Percentiles rank a stretch among this genome's conserved stretches.
Conservation (phyloP, 2,113 vertebrate genomes). For the Asarcornis scutulata region DNA sequence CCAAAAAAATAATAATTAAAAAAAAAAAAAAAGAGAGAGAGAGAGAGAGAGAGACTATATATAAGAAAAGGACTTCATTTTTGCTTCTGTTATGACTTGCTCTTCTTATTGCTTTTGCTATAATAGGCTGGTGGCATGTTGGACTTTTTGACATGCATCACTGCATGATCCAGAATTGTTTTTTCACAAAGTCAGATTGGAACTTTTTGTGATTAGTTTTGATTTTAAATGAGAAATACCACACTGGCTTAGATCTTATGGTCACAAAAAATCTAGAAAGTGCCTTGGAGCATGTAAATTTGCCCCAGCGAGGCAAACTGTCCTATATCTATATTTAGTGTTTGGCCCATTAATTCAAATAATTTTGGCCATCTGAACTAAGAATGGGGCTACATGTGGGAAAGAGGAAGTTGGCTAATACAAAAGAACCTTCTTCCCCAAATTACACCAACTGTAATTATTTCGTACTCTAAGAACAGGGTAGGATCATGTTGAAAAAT, state of each 20-base stretch:
- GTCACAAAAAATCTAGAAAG: not conserved
- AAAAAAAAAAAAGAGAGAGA: not conserved
- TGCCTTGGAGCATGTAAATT: not conserved
- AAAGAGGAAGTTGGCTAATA: not conserved
- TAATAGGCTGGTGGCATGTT: not conserved
- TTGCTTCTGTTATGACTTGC: conserved; percentile 57
- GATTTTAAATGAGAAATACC: conserved; percentile 19
- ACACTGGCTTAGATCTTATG: not conserved
- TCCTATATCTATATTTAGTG: not conserved
- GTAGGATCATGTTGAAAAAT: not conserved
- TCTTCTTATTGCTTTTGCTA: not conserved
- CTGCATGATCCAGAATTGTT: not conserved
- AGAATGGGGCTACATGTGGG: not conserved
- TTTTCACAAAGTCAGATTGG: not conserved
- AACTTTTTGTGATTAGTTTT: conserved; percentile 32
- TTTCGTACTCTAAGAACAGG: not conserved
- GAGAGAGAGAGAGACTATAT: not conserved
- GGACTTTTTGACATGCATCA: not conserved
- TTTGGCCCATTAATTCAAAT: not conserved
- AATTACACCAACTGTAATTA: not conserved
- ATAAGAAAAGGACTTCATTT: not conserved
- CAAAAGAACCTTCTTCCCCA: not conserved
- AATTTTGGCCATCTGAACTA: not conserved
- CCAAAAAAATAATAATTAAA: not conserved
- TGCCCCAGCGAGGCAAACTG: not conserved